Evolutionary conservation across 2,888 invertebrate species (phyloP), one percentile per base, ranked within the genome.

Genomic region (Emmelina monodactyla): DNA sequence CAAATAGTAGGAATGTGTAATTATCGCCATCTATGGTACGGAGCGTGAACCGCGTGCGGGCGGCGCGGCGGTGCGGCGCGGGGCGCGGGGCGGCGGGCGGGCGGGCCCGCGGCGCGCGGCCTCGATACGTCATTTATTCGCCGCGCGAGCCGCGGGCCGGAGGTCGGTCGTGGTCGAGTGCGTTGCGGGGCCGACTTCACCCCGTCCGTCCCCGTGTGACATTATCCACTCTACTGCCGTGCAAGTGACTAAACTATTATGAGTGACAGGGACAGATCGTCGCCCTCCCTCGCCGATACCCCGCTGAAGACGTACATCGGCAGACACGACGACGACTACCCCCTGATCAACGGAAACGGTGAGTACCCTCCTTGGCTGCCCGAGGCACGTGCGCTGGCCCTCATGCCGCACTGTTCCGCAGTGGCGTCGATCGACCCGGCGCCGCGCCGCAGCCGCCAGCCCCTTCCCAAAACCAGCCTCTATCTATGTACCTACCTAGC

Each of bases 191-290:
- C 63, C 59, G 60, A 55, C 61, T 55, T 55, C 64, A 65, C n/a
- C 11, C 25, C n/a, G 11, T 25, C 66, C 68, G 66, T 58, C 48
- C 55, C 51, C 49, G 63, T 70, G 65, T 66, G 62, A 59, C 69
- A 56, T 53, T 63, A 56, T 58, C 53, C 51, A 50, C 47, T 58
- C 55, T 53, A 43, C 46, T 47, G 49, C 56, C 62, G 59, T 62
- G 43, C 58, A 68, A 73, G 78, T 78, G 78, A 83, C 84, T 86
- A 87, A 76, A 83, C 84, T 86, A 87, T 85, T 84, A 91, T 91
- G 91, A 91, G 91, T 83, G 91, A 90, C 86, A 90, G 91, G 86
- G 91, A 91, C 85, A 88, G 89, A 83, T 88, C 87, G 80, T 91
- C 90, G 83, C 91, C 91, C 78, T 90, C 89, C 84, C 86, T 91